Base-by-base conservation (phyloP, 2,888 invertebrate genomes). In the Drosophila mercatorum region DNA sequence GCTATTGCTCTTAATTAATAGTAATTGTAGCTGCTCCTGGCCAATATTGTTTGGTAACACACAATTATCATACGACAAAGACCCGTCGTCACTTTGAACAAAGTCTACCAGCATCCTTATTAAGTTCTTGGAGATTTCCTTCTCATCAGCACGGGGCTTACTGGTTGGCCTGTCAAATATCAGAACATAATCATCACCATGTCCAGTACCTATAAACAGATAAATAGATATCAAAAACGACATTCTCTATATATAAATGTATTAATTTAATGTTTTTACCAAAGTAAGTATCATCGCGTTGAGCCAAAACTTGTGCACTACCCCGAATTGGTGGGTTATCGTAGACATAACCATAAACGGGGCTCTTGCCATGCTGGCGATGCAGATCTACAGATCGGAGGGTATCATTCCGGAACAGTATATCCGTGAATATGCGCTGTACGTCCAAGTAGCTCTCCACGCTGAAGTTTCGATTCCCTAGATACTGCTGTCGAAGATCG, bases 371-470 rank as follows among this genome's bases (percentile, higher is more conserved):
- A 38, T 63, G 22, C n/a, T n/a, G 51, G 2, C 51, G 44, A 43
- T 73, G 73, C 31, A 73, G 46, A 10, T 94, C 94, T 0, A 95
- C 94, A n/a, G 95, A 93, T 72, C 94, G 94, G 52, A 95, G 94
- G 0, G 95, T 94, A 44, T 95, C 95, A 4, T 92, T 93, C 0
- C 93, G 92, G 88, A 96, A 96, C 0, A 95, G 91, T 12, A 96
- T 93, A 91, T 96, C 96, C 0, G 95, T 94, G 0, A 95, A 93
- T 82, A 96, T 94, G 93, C 95, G 79, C 60, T 91, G 90, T 3
- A 91, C 46, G 8, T 82, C 72, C 41, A 88, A 78, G 78, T 91
- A 94, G 0, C 93, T 94, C 0, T 93, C 93, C 91, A 43, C 93
- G 93, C 43, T 95, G 17, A 73, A 73, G n/a, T 28, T 68, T 0